Evolutionary conservation across 2,888 invertebrate species (phyloP).

Genomic region (Rhingia rostrata): DNA sequence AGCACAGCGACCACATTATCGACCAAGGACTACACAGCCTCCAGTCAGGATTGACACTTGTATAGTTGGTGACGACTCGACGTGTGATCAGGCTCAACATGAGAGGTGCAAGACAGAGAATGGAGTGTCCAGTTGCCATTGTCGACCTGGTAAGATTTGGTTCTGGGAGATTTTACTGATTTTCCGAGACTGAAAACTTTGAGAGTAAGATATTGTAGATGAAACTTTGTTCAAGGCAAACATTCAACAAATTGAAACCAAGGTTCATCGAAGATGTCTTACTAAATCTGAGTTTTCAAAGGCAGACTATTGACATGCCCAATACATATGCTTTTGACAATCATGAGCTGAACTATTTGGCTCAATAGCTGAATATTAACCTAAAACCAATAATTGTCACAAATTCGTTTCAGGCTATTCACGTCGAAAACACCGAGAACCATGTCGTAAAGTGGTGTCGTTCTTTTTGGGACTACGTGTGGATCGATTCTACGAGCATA

Average conservation of each 20-base stretch:
- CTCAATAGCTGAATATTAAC: too few species aligned
- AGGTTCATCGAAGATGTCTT: too few species aligned
- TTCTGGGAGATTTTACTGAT: neutral
- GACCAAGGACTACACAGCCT: slow-evolving; percentile 81
- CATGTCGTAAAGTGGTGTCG: slow-evolving; percentile 90
- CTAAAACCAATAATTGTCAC: neutral
- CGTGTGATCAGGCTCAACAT: slow-evolving; percentile 93
- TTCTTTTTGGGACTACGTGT: slow-evolving; percentile 91
- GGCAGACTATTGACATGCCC: too few species aligned
- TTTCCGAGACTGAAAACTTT: neutral
- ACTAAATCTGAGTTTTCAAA: too few species aligned
- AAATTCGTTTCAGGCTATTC: slow-evolving; percentile 84
- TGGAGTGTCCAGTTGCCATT: slow-evolving; percentile 94
- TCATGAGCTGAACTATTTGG: fast-evolving
- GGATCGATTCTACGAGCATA: slow-evolving; percentile 91
- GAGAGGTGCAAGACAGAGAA: slow-evolving; percentile 93
- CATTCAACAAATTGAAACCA: too few species aligned
- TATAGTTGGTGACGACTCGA: slow-evolving; percentile 95
- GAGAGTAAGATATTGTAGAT: too few species aligned
- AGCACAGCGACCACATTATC: slow-evolving; percentile 87
- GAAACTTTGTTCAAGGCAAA: too few species aligned
- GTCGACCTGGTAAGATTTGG: slow-evolving; percentile 87
- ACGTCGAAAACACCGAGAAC: slow-evolving; percentile 88
- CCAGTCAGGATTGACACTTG: slow-evolving; percentile 92
- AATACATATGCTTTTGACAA: neutral